phyloP scores from a whole-genome alignment of 2,113 vertebrate species.

The Columba janthina region DNA sequence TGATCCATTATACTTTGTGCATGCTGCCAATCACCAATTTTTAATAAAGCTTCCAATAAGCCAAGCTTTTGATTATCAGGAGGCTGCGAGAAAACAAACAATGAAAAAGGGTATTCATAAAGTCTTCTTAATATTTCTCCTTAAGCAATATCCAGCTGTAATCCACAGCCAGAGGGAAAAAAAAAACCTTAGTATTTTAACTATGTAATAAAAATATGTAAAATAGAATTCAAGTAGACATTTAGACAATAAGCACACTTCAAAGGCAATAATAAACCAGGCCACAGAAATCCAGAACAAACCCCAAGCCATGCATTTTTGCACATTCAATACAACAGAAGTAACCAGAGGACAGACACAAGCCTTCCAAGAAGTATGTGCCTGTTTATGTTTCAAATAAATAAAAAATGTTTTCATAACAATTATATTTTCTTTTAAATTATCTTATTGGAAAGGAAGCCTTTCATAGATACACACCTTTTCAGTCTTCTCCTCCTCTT shows the following conservation, averaged over 20 bases:
- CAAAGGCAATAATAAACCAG: neutral
- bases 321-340: neutral
- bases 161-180: neutral
- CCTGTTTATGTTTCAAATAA: neutral
- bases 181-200: neutral
- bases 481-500: conserved; percentile 87
- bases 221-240: neutral
- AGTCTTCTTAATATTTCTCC: neutral
- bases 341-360: neutral
- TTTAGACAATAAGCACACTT: neutral
- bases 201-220: accelerated
- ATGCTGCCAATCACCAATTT: conserved; percentile 97
- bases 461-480: conserved; percentile 67
- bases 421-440: neutral
- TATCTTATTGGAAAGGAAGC: neutral
- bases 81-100: conserved; percentile 76
- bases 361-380: accelerated
- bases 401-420: neutral
- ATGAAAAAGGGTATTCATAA: neutral
- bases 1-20: conserved; percentile 97
- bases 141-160: neutral
- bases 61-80: conserved; percentile 98
- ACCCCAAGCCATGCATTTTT: neutral
- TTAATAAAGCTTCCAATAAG: conserved; percentile 92
- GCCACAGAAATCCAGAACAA: neutral